phyloP scores from a whole-genome alignment of 2,797 vertebrate genomes.

The Vireo griseus region DNA sequence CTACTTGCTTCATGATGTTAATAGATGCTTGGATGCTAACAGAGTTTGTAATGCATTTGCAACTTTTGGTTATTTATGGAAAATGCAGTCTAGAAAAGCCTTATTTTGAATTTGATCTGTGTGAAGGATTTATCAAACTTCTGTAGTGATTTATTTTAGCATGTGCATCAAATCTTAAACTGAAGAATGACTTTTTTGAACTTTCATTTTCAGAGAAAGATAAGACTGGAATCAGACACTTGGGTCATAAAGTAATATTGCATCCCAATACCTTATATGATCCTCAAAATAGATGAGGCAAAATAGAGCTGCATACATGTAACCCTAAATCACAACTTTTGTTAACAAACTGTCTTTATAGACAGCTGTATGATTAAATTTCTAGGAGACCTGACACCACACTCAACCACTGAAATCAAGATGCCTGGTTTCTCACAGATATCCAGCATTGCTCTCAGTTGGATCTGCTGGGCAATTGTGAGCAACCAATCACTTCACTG shows the following conservation, averaged over 20 bases:
- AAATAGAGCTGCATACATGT: background rate
- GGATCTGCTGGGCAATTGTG: background rate
- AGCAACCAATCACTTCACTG: background rate
- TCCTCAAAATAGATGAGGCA: background rate
- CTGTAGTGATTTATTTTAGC: background rate
- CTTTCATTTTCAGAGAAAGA: background rate
- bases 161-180: background rate
- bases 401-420: background rate
- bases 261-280: background rate
- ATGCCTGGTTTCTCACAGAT: background rate
- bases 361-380: background rate
- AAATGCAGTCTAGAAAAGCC: background rate
- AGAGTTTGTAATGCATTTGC: background rate
- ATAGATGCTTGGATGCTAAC: background rate
- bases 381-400: background rate
- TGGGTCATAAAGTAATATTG: background rate
- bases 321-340: constrained; percentile 37
- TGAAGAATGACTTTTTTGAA: background rate
- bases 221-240: background rate
- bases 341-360: constrained; percentile 52
- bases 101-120: background rate
- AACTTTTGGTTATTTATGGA: background rate
- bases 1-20: background rate
- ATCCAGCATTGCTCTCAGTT: background rate
- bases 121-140: background rate